Evolutionary conservation across 2,113 vertebrate species (phyloP).

Genomic region (Planiliza haematocheilus): DNA sequence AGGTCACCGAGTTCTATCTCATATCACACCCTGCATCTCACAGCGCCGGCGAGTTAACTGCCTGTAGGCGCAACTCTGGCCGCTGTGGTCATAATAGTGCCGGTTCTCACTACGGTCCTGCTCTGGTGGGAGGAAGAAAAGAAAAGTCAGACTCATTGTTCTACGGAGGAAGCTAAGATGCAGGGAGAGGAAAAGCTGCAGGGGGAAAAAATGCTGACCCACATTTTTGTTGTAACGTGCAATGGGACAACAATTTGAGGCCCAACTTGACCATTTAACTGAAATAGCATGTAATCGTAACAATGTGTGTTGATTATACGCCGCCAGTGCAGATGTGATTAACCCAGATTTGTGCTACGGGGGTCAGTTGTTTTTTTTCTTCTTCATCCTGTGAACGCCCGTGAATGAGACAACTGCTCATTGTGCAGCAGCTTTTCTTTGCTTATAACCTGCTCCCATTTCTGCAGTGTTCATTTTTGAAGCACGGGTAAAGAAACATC

Average conservation of each 20-base stretch:
- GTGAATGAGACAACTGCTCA: conserved; percentile 27
- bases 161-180: conserved; percentile 68
- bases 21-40: conserved; percentile 25
- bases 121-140: conserved; percentile 25
- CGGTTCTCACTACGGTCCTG: conserved; percentile 37
- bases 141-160: conserved; percentile 73
- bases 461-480: conserved; percentile 28
- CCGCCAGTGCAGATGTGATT: conserved; percentile 68
- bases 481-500: conserved; percentile 35
- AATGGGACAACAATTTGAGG: conserved; percentile 62
- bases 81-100: conserved; percentile 48
- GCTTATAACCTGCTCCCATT: conserved; percentile 37
- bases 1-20: conserved; percentile 56
- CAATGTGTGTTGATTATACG: conserved; percentile 74
- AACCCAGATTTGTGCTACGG: conserved; percentile 58
- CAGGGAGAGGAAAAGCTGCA: conserved; percentile 53
- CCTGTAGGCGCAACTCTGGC: conserved; percentile 9
- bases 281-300: conserved; percentile 68
- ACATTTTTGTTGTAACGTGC: conserved; percentile 68
- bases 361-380: conserved; percentile 37
- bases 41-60: not conserved
- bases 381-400: conserved; percentile 22
- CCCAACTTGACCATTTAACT: conserved; percentile 64
- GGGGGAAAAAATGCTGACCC: conserved; percentile 60
- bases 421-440: conserved; percentile 27